Base-by-base conservation (phyloP, 2,888 invertebrate species). In the Ophioninae sp. region DNA sequence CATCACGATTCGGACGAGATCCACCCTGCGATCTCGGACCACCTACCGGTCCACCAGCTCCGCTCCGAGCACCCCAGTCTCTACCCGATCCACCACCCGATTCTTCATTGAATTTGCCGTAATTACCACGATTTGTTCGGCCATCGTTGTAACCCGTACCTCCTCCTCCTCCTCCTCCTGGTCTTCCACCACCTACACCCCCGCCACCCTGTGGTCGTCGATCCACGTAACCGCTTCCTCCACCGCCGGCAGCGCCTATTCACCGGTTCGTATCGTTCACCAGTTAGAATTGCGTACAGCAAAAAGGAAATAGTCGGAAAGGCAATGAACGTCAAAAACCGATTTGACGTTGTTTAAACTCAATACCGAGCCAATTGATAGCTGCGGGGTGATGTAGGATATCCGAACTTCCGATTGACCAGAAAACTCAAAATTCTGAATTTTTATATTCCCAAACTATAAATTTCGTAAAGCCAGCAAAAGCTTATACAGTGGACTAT, bases 1-100 rank as follows among this genome's bases (percentile, higher is more conserved):
- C 88, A 61, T 85, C 77, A 41, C 88, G 88, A 80, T 94, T 93
- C 44, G 93, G 92, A 90, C 92, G 81, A 88, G 93, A 77, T 77
- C 93, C 91, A 87, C 93, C 93, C 82, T 93, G 93, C 84, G 93
- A 93, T 78, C 87, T 82, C 30, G 84, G 75, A 30, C 85, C 85
- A 30, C 85, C 85, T 58, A 92, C 91, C n/a, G 90, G 88, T 67
- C 91, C 91, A 17, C 91, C 93, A 44, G 44, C 41, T n/a, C 87
- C 72, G 84, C 85, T 74, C 86, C 89, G 78, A 85, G 83, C 51
- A 81, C 86, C 23, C 87, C 90, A 80, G 51, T 85, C 87, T 75
- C 87, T 83, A 73, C 86, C 83, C 8, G 83, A 82, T 67, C 83
- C 83, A n/a, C 85, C 85, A 61, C 83, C 76, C 0, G 82, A 80